Base-by-base conservation (phyloP, 2,797 vertebrate species). In the Mormyrops attenuatus region DNA sequence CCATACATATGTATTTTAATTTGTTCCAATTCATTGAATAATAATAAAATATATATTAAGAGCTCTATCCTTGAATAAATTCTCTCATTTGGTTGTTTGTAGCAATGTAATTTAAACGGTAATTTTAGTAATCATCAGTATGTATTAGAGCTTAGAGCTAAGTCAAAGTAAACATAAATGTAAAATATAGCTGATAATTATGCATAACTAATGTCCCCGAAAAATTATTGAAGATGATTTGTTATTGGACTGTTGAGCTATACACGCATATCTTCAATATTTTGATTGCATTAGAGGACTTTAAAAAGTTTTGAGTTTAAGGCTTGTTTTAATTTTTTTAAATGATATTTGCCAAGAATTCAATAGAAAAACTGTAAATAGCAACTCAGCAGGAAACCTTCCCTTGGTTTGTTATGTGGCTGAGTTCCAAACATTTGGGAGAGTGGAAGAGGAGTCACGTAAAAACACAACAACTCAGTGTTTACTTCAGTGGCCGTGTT, bases 271-370 rank as follows among this genome's bases (percentile, higher is more conserved):
- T 82, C 41, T 82, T 47, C 7, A 44, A 47, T 82, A 82, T 82
- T 82, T 82, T 82, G 41, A 80, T 82, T 44, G 8, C 20, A 95
- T 97, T 96, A 97, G 97, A 82, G 7, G 69, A 73, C 69, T 73
- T 73, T 73, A 38, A 73, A 73, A 73, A 73, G 30, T 73, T 38
- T 73, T 15, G 34, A 38, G 69, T 38, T 73, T 73, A 38, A 38
- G 69, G 41, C 38, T 44, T 47, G 41, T 82, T 82, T 47, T 82
- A 82, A 82, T 41, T 30, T 82, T 47, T 22, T 95, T n/a, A 47
- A 4, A 82, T 44, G 20, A 20, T 82, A 47, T 47, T 82, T 82
- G 41, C 20, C 77, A 82, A 82, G 17, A 47, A 44, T 73, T 73
- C 69, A 73, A 73, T 38, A 17, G 69, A 38, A 73, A 38, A 73